These are phyloP conservation scores for Oxyscelio sp. DNA, from an alignment of 2,888 invertebrate genomes.

Conservation along the genomic window DNA sequence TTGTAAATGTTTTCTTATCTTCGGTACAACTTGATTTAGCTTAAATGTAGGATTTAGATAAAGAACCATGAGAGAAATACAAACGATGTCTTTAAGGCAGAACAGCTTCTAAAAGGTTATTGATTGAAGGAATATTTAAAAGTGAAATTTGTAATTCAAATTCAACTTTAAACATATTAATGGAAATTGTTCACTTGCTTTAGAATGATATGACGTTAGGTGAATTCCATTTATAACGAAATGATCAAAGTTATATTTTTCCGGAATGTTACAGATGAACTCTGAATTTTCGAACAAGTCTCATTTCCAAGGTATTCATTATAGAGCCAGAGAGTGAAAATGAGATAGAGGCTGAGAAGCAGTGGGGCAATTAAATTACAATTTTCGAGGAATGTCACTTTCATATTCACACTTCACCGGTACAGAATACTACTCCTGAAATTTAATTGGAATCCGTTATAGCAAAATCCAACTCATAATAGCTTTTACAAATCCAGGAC, in stretches of 20 bases:
- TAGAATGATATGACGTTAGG: neutral
- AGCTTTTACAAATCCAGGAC: slow-evolving; percentile 36
- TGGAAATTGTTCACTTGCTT: neutral
- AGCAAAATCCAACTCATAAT: slow-evolving; percentile 12
- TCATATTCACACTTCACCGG: slow-evolving; percentile 30
- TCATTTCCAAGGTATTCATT: slow-evolving; percentile 14
- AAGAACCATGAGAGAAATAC: slow-evolving; percentile 48
- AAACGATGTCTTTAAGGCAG: slow-evolving; percentile 1
- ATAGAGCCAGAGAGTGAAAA: slow-evolving; percentile 17
- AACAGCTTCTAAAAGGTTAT: neutral
- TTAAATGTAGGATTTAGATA: slow-evolving; percentile 53
- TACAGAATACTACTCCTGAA: slow-evolving; percentile 18
- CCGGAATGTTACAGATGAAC: slow-evolving; percentile 13
- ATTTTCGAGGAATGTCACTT: slow-evolving; percentile 35
- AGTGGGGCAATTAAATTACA: slow-evolving; percentile 42
- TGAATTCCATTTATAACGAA: slow-evolving; percentile 6
- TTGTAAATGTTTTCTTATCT: slow-evolving; percentile 49
- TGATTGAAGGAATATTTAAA: neutral
- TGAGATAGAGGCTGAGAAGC: slow-evolving; percentile 37
- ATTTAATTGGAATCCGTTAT: slow-evolving; percentile 47
- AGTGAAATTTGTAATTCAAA: slow-evolving; percentile 8
- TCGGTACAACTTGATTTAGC: slow-evolving; percentile 13
- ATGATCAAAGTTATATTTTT: slow-evolving; percentile 26
- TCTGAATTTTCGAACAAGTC: slow-evolving; percentile 16
- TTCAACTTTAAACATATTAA: slow-evolving; percentile 18